A percentile compares a stretch with the other conserved stretches of the same genome.
Evolutionary conservation across 2,113 vertebrate species (phyloP).

Genomic region (Neogobius melanostomus): DNA sequence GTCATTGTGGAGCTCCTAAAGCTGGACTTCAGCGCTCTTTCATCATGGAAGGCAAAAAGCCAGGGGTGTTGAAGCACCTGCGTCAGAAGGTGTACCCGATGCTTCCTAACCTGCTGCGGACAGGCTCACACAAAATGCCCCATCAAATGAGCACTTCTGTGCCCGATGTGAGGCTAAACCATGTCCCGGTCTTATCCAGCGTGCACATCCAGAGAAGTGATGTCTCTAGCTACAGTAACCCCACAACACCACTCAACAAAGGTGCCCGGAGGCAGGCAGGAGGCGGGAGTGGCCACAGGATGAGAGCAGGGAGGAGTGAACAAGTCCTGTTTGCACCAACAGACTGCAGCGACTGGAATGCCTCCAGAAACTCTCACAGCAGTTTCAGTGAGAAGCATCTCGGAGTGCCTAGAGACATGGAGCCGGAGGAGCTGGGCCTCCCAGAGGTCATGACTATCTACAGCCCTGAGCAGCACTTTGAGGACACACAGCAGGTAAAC

Average conservation of each 20-base stretch:
- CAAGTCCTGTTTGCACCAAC: conserved; percentile 33
- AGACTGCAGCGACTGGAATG: conserved; percentile 43
- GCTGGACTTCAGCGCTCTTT: neutral
- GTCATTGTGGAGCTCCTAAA: conserved; percentile 45
- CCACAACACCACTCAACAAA: conserved; percentile 21
- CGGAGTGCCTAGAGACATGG: conserved; percentile 25
- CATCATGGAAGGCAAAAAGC: conserved; percentile 68
- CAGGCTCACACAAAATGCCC: conserved; percentile 12
- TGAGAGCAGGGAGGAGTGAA: conserved; percentile 22
- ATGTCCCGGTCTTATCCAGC: neutral
- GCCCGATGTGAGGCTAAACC: conserved; percentile 49
- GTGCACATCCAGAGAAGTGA: neutral
- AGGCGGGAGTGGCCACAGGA: conserved; percentile 34
- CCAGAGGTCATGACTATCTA: conserved; percentile 52
- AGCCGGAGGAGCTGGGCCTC: conserved; percentile 49
- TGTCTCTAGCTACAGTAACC: conserved; percentile 31
- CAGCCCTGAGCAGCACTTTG: conserved; percentile 36
- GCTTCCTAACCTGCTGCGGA: conserved; percentile 45
- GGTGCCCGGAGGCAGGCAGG: neutral
- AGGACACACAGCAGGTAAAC: conserved; percentile 64
- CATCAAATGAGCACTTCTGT: conserved; percentile 58
- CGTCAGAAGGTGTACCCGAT: conserved; percentile 62
- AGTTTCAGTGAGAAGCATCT: conserved; percentile 6
- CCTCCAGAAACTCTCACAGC: conserved; percentile 48
- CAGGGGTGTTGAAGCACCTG: conserved; percentile 56